Evolutionary conservation across 2,113 vertebrate species (phyloP).

Genomic region (Australoheros scitulus): DNA sequence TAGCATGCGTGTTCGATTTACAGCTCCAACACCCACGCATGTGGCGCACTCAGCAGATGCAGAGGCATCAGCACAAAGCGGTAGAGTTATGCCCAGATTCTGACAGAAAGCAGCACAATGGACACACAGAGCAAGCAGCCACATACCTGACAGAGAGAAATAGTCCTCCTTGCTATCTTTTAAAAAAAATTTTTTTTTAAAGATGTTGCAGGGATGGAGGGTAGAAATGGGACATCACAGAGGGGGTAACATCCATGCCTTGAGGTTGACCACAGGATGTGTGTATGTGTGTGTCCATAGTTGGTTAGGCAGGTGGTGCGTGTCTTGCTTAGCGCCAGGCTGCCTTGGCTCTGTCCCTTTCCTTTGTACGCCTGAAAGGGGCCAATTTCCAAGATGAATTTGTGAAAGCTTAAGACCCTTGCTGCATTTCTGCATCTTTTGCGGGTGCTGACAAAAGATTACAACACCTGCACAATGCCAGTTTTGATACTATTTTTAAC

Average conservation of each 20-base stretch:
- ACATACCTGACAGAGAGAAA: background rate
- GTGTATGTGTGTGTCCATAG: constrained; percentile 31
- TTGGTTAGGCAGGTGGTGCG: constrained; percentile 64
- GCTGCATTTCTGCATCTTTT: constrained; percentile 26
- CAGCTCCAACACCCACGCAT: constrained; percentile 54
- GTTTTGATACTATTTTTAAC: constrained; percentile 8
- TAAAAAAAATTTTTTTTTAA: background rate
- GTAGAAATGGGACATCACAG: constrained; percentile 43
- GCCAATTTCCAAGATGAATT: constrained; percentile 31
- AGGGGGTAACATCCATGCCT: constrained; percentile 56
- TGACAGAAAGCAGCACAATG: constrained; percentile 21
- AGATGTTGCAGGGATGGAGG: background rate
- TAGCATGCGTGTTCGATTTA: constrained; percentile 53
- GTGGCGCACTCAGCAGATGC: constrained; percentile 42
- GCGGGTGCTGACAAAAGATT: background rate
- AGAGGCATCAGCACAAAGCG: constrained; percentile 44
- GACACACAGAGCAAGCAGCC: constrained; percentile 25
- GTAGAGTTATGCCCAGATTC: constrained; percentile 20
- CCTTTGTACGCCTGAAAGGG: constrained; percentile 43
- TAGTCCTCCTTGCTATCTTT: background rate
- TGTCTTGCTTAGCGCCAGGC: constrained; percentile 59
- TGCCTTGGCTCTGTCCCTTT: constrained; percentile 45
- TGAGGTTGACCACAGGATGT: constrained; percentile 61
- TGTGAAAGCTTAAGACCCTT: constrained; percentile 35
- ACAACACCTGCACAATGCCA: background rate